phyloP scores from a whole-genome alignment of 2,113 vertebrate species.

The Albula glossodonta region DNA sequence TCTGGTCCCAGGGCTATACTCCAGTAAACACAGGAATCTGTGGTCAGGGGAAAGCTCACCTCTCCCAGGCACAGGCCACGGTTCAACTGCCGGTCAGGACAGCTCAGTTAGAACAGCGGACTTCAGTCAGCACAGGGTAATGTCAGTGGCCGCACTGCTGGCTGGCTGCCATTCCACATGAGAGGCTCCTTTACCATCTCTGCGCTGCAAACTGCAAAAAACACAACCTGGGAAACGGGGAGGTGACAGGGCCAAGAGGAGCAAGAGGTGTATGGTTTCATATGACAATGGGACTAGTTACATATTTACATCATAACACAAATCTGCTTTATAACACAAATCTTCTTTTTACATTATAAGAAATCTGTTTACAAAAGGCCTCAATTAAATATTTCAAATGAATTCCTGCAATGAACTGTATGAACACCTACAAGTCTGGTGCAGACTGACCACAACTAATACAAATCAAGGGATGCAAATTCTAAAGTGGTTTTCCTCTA shows the following conservation, averaged over 20 bases:
- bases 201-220: not conserved
- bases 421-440: too few relatives aligned
- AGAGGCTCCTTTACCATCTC: not conserved
- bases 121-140: not conserved
- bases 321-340: too few relatives aligned
- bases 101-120: constrained; percentile 52
- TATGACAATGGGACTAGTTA: not conserved
- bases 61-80: constrained; percentile 32
- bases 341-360: too few relatives aligned
- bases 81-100: constrained; percentile 59
- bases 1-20: constrained; percentile 30
- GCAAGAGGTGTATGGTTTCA: too few relatives aligned
- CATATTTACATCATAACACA: too few relatives aligned
- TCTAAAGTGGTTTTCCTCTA: too few relatives aligned
- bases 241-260: too few relatives aligned
- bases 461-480: too few relatives aligned
- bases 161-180: constrained; percentile 39
- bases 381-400: too few relatives aligned
- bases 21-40: constrained; percentile 46
- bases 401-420: too few relatives aligned
- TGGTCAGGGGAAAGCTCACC: not conserved
- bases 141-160: constrained; percentile 24
- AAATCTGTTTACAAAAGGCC: too few relatives aligned
- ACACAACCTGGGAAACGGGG: not conserved
- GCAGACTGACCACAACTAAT: too few relatives aligned